Conservation (phyloP, 92 coral and sea anemone species). For the Chrysogorgia sp. region DNA sequence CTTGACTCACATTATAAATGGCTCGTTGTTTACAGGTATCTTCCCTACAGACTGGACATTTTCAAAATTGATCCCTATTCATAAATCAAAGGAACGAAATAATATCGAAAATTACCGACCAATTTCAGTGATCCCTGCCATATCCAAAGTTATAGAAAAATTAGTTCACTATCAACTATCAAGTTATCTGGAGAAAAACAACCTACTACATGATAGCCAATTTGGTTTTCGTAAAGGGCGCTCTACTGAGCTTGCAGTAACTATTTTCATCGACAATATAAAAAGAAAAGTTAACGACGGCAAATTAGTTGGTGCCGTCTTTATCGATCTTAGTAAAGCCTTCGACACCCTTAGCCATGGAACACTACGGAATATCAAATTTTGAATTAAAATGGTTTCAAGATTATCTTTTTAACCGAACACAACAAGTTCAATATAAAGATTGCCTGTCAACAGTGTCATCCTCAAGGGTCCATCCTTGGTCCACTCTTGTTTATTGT, state of each 20-base stretch:
- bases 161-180: no score
- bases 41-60: constrained; percentile 28
- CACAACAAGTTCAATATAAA: not conserved
- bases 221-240: not conserved
- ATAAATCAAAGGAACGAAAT: no score
- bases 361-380: not conserved
- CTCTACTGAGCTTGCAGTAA: no score
- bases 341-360: no score
- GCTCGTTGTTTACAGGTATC: not conserved
- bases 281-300: no score
- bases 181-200: no score
- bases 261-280: not conserved
- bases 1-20: constrained; percentile 12
- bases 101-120: no score
- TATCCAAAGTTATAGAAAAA: no score
- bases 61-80: no score
- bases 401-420: constrained; percentile 12
- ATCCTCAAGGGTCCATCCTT: constrained; percentile 50
- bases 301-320: no score
- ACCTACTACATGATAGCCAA: not conserved
- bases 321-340: no score
- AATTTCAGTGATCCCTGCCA: no score
- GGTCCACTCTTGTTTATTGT: constrained; percentile 43
- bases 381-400: constrained; percentile 10
- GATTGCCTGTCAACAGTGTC: not conserved